Evolutionary conservation across 2,113 vertebrate species (phyloP).

Genomic region (Rhipidura dahli): DNA sequence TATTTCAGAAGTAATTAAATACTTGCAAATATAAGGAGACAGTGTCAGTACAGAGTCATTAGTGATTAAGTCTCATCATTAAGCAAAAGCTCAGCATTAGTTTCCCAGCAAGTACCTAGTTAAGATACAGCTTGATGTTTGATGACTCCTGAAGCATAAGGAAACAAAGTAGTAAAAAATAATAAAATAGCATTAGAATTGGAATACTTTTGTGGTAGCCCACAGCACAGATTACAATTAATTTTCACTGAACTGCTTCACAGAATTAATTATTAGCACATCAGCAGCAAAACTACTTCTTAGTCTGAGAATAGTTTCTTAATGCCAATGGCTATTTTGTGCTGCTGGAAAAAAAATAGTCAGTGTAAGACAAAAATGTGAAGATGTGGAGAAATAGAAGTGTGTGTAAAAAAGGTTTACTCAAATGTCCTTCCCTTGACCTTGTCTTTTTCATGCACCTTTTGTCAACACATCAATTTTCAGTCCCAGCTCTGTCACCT

Average conservation of each 20-base stretch:
- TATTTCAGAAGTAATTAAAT: background rate
- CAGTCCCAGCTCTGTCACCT: background rate
- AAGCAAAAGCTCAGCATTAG: background rate
- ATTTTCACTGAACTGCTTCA: background rate
- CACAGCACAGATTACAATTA: background rate
- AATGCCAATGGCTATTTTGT: background rate
- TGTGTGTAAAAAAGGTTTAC: background rate
- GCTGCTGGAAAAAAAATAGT: background rate
- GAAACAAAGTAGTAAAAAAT: background rate
- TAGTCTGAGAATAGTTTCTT: background rate
- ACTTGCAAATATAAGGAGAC: background rate
- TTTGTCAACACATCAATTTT: background rate
- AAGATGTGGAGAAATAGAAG: background rate
- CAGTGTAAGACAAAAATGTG: background rate
- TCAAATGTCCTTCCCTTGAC: background rate
- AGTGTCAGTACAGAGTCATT: background rate
- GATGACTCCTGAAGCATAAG: background rate
- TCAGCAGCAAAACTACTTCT: background rate
- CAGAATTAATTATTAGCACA: background rate
- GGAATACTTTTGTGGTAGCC: background rate
- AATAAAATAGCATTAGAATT: background rate
- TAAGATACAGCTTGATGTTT: background rate
- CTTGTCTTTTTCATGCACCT: background rate
- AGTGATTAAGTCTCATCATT: background rate
- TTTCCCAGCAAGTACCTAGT: background rate